Evolutionary conservation across 2,888 invertebrate genomes (phyloP), one percentile per base, ranked within the genome.

Genomic region (Tetranychus truncatus): DNA sequence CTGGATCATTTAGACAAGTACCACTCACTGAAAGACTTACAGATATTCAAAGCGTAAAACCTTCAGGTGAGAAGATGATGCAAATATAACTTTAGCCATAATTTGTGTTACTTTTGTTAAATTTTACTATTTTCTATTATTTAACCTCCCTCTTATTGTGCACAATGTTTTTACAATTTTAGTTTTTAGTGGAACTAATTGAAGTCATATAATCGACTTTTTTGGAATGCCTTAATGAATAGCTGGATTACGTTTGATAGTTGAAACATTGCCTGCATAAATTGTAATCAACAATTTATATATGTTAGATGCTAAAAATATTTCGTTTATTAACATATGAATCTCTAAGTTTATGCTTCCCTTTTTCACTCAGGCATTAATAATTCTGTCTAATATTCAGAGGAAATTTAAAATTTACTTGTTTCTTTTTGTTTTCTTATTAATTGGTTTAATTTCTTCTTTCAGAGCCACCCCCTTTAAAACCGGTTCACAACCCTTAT

Each of bases 1-100:
- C 90, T 79, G 93, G 95, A 1, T 94, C 94, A 75, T 96, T 96
- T 84, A 86, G 95, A 77, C 91, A 91, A 82, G 89, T 88, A 72
- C 88, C 90, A 74, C 83, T 92, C 72, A 91, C 91, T 20, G 92
- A 92, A 82, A 85, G 90, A 78, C 84, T 90, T 80, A 87, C 86
- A 79, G 89, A 87, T 82, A 88, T 84, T 78, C 87, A 85, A 84
- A 86, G 84, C 78, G 84, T 86, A 78, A 84, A 85, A 79, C 80
- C 81, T 20, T 81, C 84, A 77, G 84, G 84, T 84, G 76, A 77
- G 78, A 71, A 18, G 55, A 55, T 9, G 55, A 44, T 15, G 55
- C 9, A 55, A 55, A 55, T 15, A 24, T 24, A n/a, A 69, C 9
- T 55, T 55, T 15, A 55, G 7, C 55, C 15, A 55, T 55, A 55